Conservation (phyloP, 1,140 invertebrate genomes). For the Nasonia longicornis region DNA sequence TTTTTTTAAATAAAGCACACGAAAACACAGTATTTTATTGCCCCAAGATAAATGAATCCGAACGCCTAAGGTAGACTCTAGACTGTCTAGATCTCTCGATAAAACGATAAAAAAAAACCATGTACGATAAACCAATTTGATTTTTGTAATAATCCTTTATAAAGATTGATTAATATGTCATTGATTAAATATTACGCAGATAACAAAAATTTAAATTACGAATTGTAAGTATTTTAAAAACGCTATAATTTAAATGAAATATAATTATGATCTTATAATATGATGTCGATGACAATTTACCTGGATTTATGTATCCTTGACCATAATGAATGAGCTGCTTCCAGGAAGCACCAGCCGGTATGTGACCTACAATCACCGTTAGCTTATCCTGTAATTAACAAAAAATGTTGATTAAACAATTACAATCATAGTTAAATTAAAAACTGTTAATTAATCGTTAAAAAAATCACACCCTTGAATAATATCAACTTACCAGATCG, state of each 20-base stretch:
- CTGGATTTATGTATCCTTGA: slow-evolving; percentile 70
- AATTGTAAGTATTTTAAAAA: no score
- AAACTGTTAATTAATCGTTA: neutral
- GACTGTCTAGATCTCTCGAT: no score
- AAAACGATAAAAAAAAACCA: no score
- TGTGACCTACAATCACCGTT: slow-evolving; percentile 80
- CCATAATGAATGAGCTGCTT: slow-evolving; percentile 82
- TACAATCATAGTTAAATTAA: no score
- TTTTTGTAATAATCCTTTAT: no score
- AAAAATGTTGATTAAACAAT: neutral
- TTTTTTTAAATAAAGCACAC: neutral
- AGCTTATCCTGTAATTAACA: slow-evolving; percentile 70
- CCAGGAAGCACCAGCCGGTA: slow-evolving; percentile 82
- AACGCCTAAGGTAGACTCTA: neutral
- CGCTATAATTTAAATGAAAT: no score
- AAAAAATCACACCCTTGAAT: neutral
- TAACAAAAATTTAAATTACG: no score
- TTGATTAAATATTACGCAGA: no score
- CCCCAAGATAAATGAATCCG: no score
- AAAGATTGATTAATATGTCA: no score
- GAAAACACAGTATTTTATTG: neutral
- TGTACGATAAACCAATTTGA: no score
- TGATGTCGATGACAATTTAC: slow-evolving; percentile 46
- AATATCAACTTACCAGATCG: slow-evolving; percentile 35
- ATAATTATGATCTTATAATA: neutral